Evolutionary conservation across 1,140 invertebrate species (phyloP).

Genomic region (Argopecten irradians): DNA sequence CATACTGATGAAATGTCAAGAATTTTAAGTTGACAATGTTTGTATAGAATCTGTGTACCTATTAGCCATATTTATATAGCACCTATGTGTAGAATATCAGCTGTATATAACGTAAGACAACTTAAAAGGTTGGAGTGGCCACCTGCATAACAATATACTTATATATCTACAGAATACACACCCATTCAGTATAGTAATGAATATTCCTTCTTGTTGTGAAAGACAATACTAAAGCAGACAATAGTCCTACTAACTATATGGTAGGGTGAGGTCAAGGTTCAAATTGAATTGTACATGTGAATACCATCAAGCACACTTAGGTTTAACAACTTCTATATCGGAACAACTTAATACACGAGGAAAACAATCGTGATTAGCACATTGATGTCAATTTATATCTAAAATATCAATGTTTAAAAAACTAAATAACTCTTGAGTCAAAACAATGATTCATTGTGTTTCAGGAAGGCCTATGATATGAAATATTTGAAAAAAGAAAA

Average conservation of each 20-base stretch:
- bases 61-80: no score
- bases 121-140: background rate
- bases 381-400: no score
- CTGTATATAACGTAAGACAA: background rate
- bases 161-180: background rate
- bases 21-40: no score
- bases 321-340: background rate
- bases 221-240: background rate
- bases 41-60: no score
- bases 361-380: background rate
- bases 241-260: background rate
- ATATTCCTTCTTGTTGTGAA: background rate
- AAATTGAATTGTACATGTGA: background rate
- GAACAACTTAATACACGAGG: background rate
- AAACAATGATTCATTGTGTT: no score
- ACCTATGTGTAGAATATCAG: no score
- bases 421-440: no score
- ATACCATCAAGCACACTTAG: background rate
- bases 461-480: no score
- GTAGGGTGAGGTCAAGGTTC: background rate
- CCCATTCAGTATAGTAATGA: background rate
- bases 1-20: no score
- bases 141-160: background rate
- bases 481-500: background rate
- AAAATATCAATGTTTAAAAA: no score